phyloP scores from a whole-genome alignment of 2,888 invertebrate species.

The Globia sparganii region DNA sequence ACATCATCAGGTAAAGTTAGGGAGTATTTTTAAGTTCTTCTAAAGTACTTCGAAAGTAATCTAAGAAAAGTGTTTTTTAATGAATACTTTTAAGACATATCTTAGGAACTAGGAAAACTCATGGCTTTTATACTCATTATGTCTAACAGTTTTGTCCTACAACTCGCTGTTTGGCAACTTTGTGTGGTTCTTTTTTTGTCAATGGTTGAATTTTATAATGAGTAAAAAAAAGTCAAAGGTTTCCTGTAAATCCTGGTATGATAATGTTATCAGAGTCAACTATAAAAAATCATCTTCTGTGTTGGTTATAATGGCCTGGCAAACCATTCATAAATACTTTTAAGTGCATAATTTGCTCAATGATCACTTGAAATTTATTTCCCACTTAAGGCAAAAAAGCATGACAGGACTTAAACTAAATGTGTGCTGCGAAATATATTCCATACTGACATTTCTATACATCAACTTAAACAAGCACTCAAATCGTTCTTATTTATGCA shows the following conservation, averaged over 20 bases:
- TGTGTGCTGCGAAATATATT: conserved; percentile 41
- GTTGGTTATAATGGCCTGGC: conserved; percentile 17
- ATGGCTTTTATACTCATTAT: conserved; percentile 37
- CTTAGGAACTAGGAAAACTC: conserved; percentile 17
- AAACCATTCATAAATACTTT: conserved; percentile 18
- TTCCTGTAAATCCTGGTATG: conserved; percentile 11
- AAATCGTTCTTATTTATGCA: conserved; percentile 6
- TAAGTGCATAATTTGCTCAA: conserved; percentile 7
- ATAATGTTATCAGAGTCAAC: not conserved
- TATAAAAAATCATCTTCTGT: not conserved
- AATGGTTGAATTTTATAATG: conserved; percentile 17
- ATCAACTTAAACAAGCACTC: not conserved
- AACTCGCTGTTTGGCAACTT: not conserved
- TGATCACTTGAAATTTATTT: conserved; percentile 10
- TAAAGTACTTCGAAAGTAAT: conserved; percentile 40
- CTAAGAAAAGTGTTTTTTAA: conserved; percentile 33
- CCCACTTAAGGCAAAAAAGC: conserved; percentile 37
- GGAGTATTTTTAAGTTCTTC: conserved; percentile 54
- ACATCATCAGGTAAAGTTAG: conserved; percentile 67
- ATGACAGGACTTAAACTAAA: conserved; percentile 33
- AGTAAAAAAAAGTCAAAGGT: conserved; percentile 16
- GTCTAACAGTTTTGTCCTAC: conserved; percentile 2
- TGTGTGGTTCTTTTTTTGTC: not conserved
- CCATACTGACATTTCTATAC: not conserved
- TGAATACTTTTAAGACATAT: conserved; percentile 16